These are phyloP conservation scores for Lasiurus borealis DNA, from an alignment of 2,113 vertebrate genomes.

Conservation along the genomic window DNA sequence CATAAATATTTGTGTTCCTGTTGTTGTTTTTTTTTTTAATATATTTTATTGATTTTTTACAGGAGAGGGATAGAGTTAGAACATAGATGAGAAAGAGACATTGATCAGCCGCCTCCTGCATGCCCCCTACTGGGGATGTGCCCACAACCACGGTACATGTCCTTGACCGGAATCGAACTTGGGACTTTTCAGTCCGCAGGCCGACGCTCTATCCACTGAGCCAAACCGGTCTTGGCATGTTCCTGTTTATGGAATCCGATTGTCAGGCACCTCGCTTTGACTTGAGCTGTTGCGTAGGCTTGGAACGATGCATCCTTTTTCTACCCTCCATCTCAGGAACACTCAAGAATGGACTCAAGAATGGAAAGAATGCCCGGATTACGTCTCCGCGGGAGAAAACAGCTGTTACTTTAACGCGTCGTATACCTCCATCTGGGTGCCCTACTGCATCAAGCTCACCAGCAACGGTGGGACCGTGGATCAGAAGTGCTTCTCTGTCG, in stretches of 20 bases:
- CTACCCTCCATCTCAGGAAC: conserved; percentile 77
- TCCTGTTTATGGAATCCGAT: not conserved
- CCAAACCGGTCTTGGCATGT: no score
- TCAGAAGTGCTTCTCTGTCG: conserved; percentile 92
- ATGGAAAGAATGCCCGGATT: conserved; percentile 97
- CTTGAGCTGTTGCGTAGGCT: not conserved
- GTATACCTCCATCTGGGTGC: conserved; percentile 93
- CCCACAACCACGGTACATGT: no score
- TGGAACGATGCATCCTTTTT: conserved; percentile 60
- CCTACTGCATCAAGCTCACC: conserved; percentile 93
- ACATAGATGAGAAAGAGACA: no score
- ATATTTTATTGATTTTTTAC: no score
- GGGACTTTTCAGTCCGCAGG: no score
- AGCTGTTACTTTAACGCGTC: conserved; percentile 95
- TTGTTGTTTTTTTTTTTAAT: no score
- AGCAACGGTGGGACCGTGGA: conserved; percentile 88
- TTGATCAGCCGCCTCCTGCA: no score
- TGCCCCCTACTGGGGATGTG: no score
- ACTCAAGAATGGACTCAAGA: conserved; percentile 80
- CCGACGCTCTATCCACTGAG: no score
- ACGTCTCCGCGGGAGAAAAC: conserved; percentile 88
- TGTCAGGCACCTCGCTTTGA: not conserved
- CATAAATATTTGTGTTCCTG: not conserved
- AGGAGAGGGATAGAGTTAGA: no score
- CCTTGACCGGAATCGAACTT: no score